These are phyloP conservation scores for Calephelis perditalis DNA, from an alignment of 2,888 invertebrate genomes.

Conservation along the genomic window DNA sequence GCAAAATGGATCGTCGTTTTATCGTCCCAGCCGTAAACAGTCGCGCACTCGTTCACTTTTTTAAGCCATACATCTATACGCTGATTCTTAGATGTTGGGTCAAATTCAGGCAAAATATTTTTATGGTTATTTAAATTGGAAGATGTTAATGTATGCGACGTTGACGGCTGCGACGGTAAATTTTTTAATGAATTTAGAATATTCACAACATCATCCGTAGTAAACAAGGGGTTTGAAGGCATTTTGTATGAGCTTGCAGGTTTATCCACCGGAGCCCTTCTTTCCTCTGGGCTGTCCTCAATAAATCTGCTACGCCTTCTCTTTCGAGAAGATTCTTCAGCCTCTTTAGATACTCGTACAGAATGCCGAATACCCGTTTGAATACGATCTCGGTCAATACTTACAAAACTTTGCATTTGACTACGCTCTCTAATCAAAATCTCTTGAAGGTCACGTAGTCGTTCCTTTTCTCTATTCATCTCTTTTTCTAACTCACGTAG, in stretches of 20 bases:
- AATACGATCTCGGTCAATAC: background rate
- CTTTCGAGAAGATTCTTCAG: background rate
- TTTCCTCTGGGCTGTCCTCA: background rate
- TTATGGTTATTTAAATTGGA: no score
- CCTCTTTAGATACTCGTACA: background rate
- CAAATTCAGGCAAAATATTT: no score
- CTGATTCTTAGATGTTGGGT: no score
- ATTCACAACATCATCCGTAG: background rate
- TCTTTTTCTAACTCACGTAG: constrained; percentile 1
- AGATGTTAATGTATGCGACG: no score
- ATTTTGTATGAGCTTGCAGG: background rate
- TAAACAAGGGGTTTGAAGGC: background rate
- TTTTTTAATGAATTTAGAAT: no score
- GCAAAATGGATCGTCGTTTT: constrained; percentile 12
- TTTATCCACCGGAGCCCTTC: background rate
- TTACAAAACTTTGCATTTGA: background rate
- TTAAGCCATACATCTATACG: no score
- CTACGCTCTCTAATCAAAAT: background rate
- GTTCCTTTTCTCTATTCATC: background rate
- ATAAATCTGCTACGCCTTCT: background rate
- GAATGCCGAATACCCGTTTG: background rate
- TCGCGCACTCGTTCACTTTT: no score
- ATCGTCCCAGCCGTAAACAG: no score
- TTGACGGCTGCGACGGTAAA: no score
- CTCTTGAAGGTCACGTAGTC: background rate